Evolutionary conservation across 2,113 vertebrate species (phyloP), one percentile per base, ranked within the genome.

Genomic region (Cepphus grylle): DNA sequence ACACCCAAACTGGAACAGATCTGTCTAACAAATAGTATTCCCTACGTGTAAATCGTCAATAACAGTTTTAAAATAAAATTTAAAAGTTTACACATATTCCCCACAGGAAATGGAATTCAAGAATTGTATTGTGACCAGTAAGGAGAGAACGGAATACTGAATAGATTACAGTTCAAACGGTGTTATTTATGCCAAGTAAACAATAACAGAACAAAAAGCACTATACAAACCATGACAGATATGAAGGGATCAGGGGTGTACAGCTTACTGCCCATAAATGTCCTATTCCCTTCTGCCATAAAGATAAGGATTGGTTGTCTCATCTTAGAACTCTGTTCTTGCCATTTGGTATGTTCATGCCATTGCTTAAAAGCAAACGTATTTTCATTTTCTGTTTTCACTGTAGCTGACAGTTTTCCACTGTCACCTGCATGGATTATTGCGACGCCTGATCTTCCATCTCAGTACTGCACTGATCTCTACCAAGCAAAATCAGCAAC

Each of bases 161-260:
- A 20, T 5, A 42, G 8, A 45, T 29, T 82, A 8, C 40, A 76
- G 32, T 47, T 76, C 59, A 40, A 65, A 71, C 26, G 63, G 43
- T 27, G 36, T 59, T 55, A 67, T 52, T 77, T 77, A 58, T 49
- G 16, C 49, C 30, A 67, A 88, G 42, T 47, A 69, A 84, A 72
- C 42, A 25, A 4, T 40, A 87, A 70, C 5, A 61, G 77, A 80
- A 8, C 38, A 86, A 61, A 34, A 59, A 72, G 26, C 38, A 84
- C 66, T 38, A 4, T 2, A 59, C 1, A 0, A 76, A n/a, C 38
- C 61, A 38, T 5, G 15, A 71, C 19, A 74, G n/a, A 45, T 36
- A 38, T 0, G 0, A 53, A 50, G 11, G 63, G 15, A 86, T 43
- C 15, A 30, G 5, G 11, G 30, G 15, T 15, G 12, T 16, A 59